Evolutionary conservation across 2,113 vertebrate genomes (phyloP), one percentile per base, ranked within the genome.

Genomic region (Alaudala cheleensis): DNA sequence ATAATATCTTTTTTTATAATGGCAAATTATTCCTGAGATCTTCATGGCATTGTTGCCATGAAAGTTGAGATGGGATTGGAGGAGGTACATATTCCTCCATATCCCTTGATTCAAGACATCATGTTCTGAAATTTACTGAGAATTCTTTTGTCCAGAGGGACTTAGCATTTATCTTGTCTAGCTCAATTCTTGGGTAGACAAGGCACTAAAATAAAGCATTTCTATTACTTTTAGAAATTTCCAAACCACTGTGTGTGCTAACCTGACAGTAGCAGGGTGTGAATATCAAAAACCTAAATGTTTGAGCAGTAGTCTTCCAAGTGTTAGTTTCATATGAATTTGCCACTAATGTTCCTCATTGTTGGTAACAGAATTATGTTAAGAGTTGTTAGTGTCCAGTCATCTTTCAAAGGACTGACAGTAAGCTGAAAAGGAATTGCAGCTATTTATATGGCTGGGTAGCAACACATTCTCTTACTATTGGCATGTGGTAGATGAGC

Each of bases 391-490:
- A 23, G 9, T 2, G 8, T 72, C 19, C 42, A 69, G 18, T 3
- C 8, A 37, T 9, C 44, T 87, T 78, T 81, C 16, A 72, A 13
- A 42, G 13, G 65, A 76, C 3, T 10, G 3, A 6, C 17, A 29
- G 14, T 71, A 67, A 61, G 29, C 25, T 72, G 11, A 8, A 47
- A 79, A 84, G 33, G 8, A 73, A 54, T 61, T 76, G 14, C 20
- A 80, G 53, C 20, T 26, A 1, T 87, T 60, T 33, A 3, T 37
- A 7, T 0, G 1, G 10, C 17, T 5, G 2, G 12, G 15, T 54
- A 28, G 42, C 14, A 80, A 3, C 8, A 6, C 6, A 2, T 90
- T 69, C 20, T 62, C 2, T 28, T 70, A 7, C 1, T 83, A 26
- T 13, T 73, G 11, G 19, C 5, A 3, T 6, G 15, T 40, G 15